Base-by-base conservation (phyloP, 2,888 invertebrate species). In the Liopterus haemorrhoidalis region DNA sequence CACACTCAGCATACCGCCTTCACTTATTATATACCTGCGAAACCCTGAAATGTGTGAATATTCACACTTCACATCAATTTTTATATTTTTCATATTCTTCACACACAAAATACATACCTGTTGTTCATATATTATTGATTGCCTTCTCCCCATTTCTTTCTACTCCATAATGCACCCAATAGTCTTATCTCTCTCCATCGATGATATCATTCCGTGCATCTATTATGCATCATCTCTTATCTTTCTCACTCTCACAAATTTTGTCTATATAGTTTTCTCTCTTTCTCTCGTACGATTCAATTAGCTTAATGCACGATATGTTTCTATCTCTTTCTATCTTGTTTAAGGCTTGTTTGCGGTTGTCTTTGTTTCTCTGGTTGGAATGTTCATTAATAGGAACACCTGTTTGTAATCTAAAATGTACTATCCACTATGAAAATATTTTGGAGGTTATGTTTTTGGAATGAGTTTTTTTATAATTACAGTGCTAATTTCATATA, bases 351-450 rank as follows among this genome's bases (percentile, higher is more conserved):
- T n/a, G n/a, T n/a, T n/a, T n/a, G 22, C 11, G 15, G 11, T 11
- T 41, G 25, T 41, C 32, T 41, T 41, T 41, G 41, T 25, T 33
- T 22, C 14, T 18, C 16, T 33, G 32, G 9, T 11, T 16, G 40
- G 15, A 12, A 12, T 14, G 4, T 5, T 36, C 14, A 27, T 5
- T 27, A 27, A 31, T 31, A 11, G 3, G 30, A 40, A 40, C 40
- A 40, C 40, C 40, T 40, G 40, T 40, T 40, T 31, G 40, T 31
- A 40, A 40, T 31, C 31, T 40, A 31, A 40, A 36, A 40, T 31
- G 32, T 40, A 40, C 31, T 31, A 22, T 30, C 11, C 15, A 32
- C 15, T 14, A 21, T 5, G 40, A 40, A 40, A 40, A 30, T 22
- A 14, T 40, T 31, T n/a, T n/a, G n/a, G n/a, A n/a, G n/a, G n/a